Evolutionary conservation across 1,140 invertebrate genomes (phyloP).

Genomic region (Lerema accius): DNA sequence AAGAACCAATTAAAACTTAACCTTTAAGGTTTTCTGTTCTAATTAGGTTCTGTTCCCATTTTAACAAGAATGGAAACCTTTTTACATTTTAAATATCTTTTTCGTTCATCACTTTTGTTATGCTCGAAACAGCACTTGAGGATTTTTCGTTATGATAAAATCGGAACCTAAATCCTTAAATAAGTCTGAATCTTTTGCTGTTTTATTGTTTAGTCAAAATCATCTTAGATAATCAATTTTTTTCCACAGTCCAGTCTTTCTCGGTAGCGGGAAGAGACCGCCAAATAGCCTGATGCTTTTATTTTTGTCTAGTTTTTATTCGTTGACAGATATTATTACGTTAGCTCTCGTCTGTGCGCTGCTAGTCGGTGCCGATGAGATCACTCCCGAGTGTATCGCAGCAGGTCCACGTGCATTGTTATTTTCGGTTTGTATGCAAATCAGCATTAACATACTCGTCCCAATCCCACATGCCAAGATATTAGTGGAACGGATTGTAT

Average conservation of each 20-base stretch:
- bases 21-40: background rate
- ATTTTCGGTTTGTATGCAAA: conserved; percentile 31
- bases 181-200: no score
- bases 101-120: no score
- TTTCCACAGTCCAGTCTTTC: no score
- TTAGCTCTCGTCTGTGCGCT: conserved; percentile 12
- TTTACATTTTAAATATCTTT: no score
- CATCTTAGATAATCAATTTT: no score
- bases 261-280: no score
- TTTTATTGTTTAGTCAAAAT: no score
- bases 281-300: background rate
- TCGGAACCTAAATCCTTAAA: no score
- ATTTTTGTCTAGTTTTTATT: conserved; percentile 18
- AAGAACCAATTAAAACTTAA: background rate
- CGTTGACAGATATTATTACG: conserved; percentile 25
- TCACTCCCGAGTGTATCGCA: conserved; percentile 19
- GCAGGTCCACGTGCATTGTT: conserved; percentile 27
- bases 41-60: no score
- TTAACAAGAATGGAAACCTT: no score
- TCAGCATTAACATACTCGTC: conserved; percentile 30
- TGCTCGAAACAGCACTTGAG: no score
- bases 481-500: background rate
- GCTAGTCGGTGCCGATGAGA: conserved; percentile 29
- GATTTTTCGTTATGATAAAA: no score
- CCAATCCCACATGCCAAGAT: conserved; percentile 17